A percentile compares a stretch with the other conserved stretches of the same genome.
These are phyloP conservation scores for Tricholauxania praeusta DNA, from an alignment of 2,888 invertebrate species.

Conservation along the genomic window DNA sequence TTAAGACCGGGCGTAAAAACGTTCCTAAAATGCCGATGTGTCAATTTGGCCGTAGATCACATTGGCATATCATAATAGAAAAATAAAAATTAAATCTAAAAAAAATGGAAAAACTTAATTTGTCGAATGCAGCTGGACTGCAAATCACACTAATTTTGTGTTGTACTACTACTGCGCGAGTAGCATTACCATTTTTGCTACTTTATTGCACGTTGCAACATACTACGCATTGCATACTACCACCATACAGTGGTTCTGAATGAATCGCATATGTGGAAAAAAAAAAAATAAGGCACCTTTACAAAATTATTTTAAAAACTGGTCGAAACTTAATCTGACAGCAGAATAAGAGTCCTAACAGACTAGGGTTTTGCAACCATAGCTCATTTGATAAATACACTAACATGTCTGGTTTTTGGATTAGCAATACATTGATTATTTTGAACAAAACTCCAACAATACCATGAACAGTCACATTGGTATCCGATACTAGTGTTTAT, in stretches of 20 bases:
- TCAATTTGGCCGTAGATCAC: constrained; percentile 37
- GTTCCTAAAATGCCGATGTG: constrained; percentile 33
- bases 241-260: constrained; percentile 46
- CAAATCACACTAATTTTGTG: constrained; percentile 61
- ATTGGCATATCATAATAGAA: constrained; percentile 30
- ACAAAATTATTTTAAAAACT: no score
- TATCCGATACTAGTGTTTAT: no score
- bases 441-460: no score
- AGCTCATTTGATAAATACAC: no score
- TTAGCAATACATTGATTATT: no score
- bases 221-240: constrained; percentile 45
- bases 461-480: no score
- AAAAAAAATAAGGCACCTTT: no score
- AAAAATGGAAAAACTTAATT: constrained; percentile 44
- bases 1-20: constrained; percentile 37
- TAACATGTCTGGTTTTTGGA: no score
- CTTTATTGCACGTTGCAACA: constrained; percentile 43
- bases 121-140: constrained; percentile 56
- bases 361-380: no score
- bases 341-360: no score
- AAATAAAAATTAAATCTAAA: constrained; percentile 34
- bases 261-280: constrained; percentile 29
- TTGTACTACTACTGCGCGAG: constrained; percentile 26
- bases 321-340: no score
- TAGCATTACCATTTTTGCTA: not conserved